Percentiles rank a stretch among this genome's conserved stretches.
Conservation (phyloP, 2,888 invertebrate genomes). For the Micoletzkya japonica region DNA sequence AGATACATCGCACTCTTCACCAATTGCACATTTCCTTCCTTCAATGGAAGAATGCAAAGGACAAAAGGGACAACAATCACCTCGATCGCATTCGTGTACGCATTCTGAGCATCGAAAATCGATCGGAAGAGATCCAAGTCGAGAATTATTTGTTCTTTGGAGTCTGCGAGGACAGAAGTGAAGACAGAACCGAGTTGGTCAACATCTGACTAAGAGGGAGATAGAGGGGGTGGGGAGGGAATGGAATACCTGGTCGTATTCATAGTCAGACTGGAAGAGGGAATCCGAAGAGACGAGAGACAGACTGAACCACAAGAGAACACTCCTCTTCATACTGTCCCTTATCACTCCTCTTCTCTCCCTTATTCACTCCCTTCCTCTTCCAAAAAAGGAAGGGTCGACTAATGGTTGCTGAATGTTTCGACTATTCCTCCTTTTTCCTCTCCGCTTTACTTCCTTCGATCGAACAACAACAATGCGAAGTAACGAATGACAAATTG, state of each 20-base stretch:
- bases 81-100: constrained; percentile 35
- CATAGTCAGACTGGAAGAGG: constrained; percentile 28
- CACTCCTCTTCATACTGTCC: not conserved
- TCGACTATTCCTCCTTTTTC: not conserved
- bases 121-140: constrained; percentile 56
- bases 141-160: constrained; percentile 52
- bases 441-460: not conserved
- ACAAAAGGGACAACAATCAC: constrained; percentile 32
- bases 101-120: constrained; percentile 26
- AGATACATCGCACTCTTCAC: constrained; percentile 45
- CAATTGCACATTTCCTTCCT: constrained; percentile 56
- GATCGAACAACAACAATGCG: no score
- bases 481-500: not conserved
- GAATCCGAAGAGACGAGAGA: not conserved
- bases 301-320: constrained; percentile 17
- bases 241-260: no score
- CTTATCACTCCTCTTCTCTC: no score
- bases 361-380: not conserved
- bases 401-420: no score
- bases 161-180: constrained; percentile 55
- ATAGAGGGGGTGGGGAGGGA: not conserved
- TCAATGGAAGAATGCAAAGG: constrained; percentile 22
- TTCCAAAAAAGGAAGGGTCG: not conserved
- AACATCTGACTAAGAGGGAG: constrained; percentile 22
- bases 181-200: constrained; percentile 44